These are phyloP conservation scores for Myrmophylax atrothorax DNA, from an alignment of 2,113 vertebrate genomes.

Conservation along the genomic window DNA sequence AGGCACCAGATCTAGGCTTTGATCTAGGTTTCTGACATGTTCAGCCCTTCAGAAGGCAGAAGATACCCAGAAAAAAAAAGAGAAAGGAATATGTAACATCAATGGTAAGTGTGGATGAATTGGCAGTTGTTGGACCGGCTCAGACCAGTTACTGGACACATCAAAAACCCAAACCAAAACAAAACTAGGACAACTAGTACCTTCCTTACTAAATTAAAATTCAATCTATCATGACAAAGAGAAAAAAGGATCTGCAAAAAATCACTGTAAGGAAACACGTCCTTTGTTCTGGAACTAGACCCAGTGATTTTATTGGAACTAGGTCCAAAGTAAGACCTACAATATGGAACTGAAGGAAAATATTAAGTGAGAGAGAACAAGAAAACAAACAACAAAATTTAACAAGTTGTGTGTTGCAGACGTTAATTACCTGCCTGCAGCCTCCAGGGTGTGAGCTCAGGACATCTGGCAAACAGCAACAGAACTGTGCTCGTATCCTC, in stretches of 20 bases:
- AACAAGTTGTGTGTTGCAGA: neutral
- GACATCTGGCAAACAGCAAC: constrained; percentile 4
- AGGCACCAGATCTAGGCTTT: neutral
- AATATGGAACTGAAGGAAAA: neutral
- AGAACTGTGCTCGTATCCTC: neutral
- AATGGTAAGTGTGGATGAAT: neutral
- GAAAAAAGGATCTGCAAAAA: neutral
- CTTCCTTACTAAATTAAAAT: neutral
- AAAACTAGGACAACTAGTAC: neutral
- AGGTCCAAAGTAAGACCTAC: neutral
- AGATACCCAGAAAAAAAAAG: neutral
- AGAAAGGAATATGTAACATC: neutral
- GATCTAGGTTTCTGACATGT: neutral
- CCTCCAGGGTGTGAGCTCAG: constrained; percentile 4
- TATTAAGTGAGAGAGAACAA: constrained; percentile 11
- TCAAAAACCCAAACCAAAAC: neutral
- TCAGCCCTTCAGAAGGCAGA: neutral
- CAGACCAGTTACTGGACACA: neutral
- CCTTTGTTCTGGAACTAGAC: neutral
- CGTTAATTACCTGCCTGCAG: constrained; percentile 21
- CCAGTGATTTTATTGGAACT: neutral
- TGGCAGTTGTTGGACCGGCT: neutral
- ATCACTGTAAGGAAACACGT: neutral
- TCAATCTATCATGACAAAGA: neutral
- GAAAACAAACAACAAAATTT: constrained; percentile 8